Evolutionary conservation across 2,888 invertebrate species (phyloP), one percentile per base, ranked within the genome.

Genomic region (Pomacea canaliculata): DNA sequence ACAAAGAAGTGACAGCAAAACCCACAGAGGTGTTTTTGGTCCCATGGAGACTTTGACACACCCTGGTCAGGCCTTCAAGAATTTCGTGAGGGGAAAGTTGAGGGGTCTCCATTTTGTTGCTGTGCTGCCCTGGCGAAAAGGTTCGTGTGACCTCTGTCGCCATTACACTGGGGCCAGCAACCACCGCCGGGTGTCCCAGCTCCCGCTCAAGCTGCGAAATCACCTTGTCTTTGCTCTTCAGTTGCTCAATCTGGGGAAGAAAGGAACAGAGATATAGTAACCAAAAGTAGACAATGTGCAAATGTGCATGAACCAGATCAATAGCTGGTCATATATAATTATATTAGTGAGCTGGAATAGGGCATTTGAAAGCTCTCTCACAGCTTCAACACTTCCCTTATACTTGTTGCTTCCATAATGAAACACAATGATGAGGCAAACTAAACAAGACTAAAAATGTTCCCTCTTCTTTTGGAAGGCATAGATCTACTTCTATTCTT

Each of bases 171-270:
- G 74, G 72, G 60, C 78, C 76, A 73, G 81, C 81, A 71, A 79
- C 76, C 27, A 76, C 80, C 77, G 83, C 78, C 77, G 79, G 77
- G 59, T 81, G 83, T 63, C 84, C 83, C 70, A 84, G 79, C 76
- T 84, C 83, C 72, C 80, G 77, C 79, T 84, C 83, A 78, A 84
- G 80, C 77, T 82, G 82, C 80, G 83, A 82, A 80, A 84, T 82
- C 68, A 83, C 79, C 79, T 81, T 84, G 79, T 84, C 83, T 78
- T 81, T 80, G 78, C 79, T 81, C 78, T 80, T 80, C 75, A 84
- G 80, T 79, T 82, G 82, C 73, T 84, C 84, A 63, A 84, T 82
- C 84, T 84, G 79, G 48, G 76, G 76, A 72, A 69, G 71, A 60
- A 60, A 60, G 62, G 27, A 59, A 56, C 10, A 37, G 37, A 37